Evolutionary conservation across 2,113 vertebrate species (phyloP), one percentile per base, ranked within the genome.

Genomic region (Trinectes maculatus): DNA sequence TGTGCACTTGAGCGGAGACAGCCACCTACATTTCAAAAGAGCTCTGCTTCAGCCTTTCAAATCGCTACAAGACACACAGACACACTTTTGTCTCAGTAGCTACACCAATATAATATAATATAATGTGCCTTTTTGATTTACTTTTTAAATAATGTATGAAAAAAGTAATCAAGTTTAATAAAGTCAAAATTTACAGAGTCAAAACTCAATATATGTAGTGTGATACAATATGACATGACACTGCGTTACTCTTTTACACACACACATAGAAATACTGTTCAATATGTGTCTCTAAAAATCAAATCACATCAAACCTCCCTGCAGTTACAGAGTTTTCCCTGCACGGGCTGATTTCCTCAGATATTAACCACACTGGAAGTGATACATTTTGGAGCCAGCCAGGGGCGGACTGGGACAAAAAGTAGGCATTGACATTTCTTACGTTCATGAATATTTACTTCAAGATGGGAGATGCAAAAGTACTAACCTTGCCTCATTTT

Each of bases 311-410:
- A 73, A 76, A 79, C 16, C 47, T 60, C 61, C 56, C 56, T 83
- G 42, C 61, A 51, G 71, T 83, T 61, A 60, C 71, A 43, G 2
- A 28, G 19, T 40, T 63, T 78, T 65, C 67, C 33, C 51, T 73
- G 57, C 37, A 10, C 57, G 18, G 67, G 55, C 49, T 75, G 54
- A 69, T 78, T 79, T 65, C 40, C 79, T 76, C 42, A n/a, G 47
- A 71, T 59, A 55, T 80, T 49, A 71, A 60, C 52, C 68, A 1
- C 64, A 39, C 24, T 73, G 82, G 77, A 79, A 75, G 74, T 34
- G 57, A 82, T 68, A 64, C 3, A 19, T 47, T 36, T 57, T 57
- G 11, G n/a, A n/a, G n/a, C n/a, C n/a, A n/a, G n/a, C n/a, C n/a
- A n/a, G n/a, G n/a, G n/a, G n/a, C n/a, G n/a, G n/a, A n/a, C n/a